Evolutionary conservation across 2,888 invertebrate species (phyloP), one percentile per base, ranked within the genome.

Genomic region (Onchidella celtica): DNA sequence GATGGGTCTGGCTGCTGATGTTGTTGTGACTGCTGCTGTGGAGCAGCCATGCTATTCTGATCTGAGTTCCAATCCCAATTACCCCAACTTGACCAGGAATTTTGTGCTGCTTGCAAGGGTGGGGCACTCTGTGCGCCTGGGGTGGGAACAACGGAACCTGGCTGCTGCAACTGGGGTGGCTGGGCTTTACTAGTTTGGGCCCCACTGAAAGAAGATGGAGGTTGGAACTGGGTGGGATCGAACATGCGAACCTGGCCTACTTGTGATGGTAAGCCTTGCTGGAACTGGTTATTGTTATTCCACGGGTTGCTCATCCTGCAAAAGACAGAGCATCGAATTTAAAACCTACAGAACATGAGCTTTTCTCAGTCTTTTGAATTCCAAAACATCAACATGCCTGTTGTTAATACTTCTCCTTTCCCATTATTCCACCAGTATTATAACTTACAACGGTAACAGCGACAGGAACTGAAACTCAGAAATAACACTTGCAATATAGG

Each of bases 141-240:
- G 72, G 9, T 9, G 17, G 47, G 47, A 6, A 11, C 9, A 6
- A 47, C 47, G 6, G 11, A 14, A 3, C 69, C 47, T 0, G 55
- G 61, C 36, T 38, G 6, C 4, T 55, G 68, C 3, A 36, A 34
- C 32, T 80, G 34, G 9, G 66, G 32, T 24, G 76, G 69, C 1
- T 14, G 2, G 14, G 59, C 32, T 32, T 27, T 40, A 2, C 14
- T 32, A 4, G 21, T 36, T 6, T 55, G 57, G 3, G 59, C 59
- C 1, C 21, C 17, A 11, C 40, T 65, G 55, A 66, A 63, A 21
- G 85, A n/a, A 38, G 61, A 32, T 14, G 70, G 81, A 36, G 32
- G 2, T 61, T 89, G 87, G 70, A 89, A 89, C 66, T 89, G 85
- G 24, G 87, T 78, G 21, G 91, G 90, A 82, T 91, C 89, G 84